Base-by-base conservation (phyloP, 2,888 invertebrate genomes). In the Lepidochitona cinerea region DNA sequence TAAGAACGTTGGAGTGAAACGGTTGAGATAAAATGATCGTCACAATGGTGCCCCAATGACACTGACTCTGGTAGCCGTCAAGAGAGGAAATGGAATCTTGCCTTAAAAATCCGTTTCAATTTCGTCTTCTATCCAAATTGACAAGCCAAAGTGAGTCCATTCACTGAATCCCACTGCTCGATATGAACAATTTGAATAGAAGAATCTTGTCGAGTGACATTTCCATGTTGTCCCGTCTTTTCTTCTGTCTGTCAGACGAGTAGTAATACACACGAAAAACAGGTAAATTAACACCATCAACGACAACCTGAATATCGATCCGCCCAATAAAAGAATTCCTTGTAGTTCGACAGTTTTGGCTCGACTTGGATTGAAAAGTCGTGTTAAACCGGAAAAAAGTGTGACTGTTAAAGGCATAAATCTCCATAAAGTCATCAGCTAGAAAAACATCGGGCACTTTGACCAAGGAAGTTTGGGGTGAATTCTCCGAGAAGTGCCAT, bases 271-370 rank as follows among this genome's bases (percentile, higher is more conserved):
- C 23, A 29, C 23, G n/a, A n/a, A 59, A 59, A 59, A 12, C 59
- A 59, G 59, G 59, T 59, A 59, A 59, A 59, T 59, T 59, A 59
- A 59, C 59, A 59, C 59, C 29, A 32, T 59, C 26, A 59, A 29
- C 32, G 23, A 26, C 59, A 26, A 12, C 59, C 59, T n/a, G n/a
- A n/a, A 14, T 59, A 59, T 59, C 59, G 59, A 59, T 59, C 59
- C 26, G 32, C 59, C 23, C 1, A 1, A 29, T 4, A 26, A 59
- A 59, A 49, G 49, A 49, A 49, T n/a, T 23, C 49, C 49, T 4
- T 23, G 49, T 2, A n/a, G n/a, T n/a, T n/a, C n/a, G n/a, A n/a
- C n/a, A n/a, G n/a, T n/a, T n/a, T n/a, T n/a, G n/a, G n/a, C n/a
- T n/a, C n/a, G n/a, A n/a, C n/a, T n/a, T n/a, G n/a, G n/a, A n/a